phyloP scores from a whole-genome alignment of 1,140 invertebrate species.

The Nymphalis io region DNA sequence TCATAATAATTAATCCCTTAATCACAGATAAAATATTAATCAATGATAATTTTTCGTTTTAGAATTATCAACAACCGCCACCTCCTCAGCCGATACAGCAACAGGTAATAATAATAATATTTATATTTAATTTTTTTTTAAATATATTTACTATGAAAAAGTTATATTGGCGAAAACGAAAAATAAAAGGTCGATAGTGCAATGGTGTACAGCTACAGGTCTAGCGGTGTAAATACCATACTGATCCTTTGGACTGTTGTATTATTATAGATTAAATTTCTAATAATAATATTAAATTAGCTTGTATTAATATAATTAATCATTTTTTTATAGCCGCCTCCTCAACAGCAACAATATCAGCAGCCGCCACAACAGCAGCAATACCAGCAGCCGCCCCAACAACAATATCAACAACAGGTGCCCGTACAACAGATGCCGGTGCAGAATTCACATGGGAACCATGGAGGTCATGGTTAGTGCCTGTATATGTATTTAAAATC shows the following conservation, averaged over 20 bases:
- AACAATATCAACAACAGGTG: conserved; percentile 57
- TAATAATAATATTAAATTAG: too few relatives aligned
- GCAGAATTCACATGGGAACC: conserved; percentile 51
- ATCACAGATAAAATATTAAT: not conserved
- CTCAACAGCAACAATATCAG: conserved; percentile 45
- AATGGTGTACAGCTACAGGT: too few relatives aligned
- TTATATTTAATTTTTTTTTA: too few relatives aligned
- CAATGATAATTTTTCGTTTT: not conserved
- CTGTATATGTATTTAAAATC: too few relatives aligned
- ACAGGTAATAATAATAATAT: not conserved
- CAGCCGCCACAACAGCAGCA: conserved; percentile 45
- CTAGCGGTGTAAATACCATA: too few relatives aligned
- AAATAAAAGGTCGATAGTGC: too few relatives aligned
- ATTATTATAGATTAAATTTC: too few relatives aligned
- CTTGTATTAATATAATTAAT: too few relatives aligned
- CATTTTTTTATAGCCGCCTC: conserved; percentile 1
- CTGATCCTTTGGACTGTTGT: too few relatives aligned
- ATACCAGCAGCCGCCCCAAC: conserved; percentile 40
- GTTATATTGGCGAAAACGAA: too few relatives aligned
- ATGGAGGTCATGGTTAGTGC: conserved; percentile 38
- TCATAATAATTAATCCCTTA: not conserved
- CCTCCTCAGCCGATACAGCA: not conserved
- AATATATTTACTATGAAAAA: too few relatives aligned
- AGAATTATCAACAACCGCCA: conserved; percentile 31
- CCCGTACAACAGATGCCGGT: conserved; percentile 54